A percentile compares a stretch with the other conserved stretches of the same genome.
These are phyloP conservation scores for Willowsia nigromaculata DNA, from an alignment of 2,888 invertebrate genomes.

Conservation along the genomic window DNA sequence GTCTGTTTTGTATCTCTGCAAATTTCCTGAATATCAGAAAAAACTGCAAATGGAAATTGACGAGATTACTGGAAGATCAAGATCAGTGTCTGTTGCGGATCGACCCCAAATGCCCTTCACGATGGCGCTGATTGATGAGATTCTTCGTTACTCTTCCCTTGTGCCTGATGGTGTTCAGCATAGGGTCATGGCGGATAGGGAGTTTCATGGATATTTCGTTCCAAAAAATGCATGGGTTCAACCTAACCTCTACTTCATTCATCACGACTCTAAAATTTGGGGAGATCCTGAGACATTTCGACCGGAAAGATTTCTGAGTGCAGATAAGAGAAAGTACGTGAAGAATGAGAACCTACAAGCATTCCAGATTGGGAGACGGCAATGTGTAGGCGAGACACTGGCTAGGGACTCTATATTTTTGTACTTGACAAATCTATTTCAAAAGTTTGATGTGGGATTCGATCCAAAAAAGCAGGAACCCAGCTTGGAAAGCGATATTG, in stretches of 20 bases:
- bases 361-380: constrained; percentile 17
- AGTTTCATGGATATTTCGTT: constrained; percentile 52
- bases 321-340: not conserved
- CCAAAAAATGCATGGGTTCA: constrained; percentile 59
- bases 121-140: constrained; percentile 85
- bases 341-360: not conserved
- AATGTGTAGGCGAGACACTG: constrained; percentile 26
- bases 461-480: not conserved
- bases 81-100: no score
- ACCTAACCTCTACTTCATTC: constrained; percentile 43
- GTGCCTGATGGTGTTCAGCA: constrained; percentile 85
- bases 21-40: constrained; percentile 35
- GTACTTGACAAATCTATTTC: constrained; percentile 57
- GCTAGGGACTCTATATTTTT: constrained; percentile 58
- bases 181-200: constrained; percentile 82
- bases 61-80: not conserved
- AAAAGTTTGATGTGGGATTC: constrained; percentile 38
- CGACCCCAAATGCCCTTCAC: constrained; percentile 85
- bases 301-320: constrained; percentile 21
- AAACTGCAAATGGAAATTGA: constrained; percentile 59
- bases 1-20: constrained; percentile 53
- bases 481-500: not conserved
- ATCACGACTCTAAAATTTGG: constrained; percentile 31
- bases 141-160: constrained; percentile 83
- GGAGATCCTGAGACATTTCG: constrained; percentile 40